A percentile compares a stretch with the other conserved stretches of the same genome.
These are phyloP conservation scores for Anthophora plumipes DNA, from an alignment of 2,888 invertebrate genomes.

Conservation along the genomic window DNA sequence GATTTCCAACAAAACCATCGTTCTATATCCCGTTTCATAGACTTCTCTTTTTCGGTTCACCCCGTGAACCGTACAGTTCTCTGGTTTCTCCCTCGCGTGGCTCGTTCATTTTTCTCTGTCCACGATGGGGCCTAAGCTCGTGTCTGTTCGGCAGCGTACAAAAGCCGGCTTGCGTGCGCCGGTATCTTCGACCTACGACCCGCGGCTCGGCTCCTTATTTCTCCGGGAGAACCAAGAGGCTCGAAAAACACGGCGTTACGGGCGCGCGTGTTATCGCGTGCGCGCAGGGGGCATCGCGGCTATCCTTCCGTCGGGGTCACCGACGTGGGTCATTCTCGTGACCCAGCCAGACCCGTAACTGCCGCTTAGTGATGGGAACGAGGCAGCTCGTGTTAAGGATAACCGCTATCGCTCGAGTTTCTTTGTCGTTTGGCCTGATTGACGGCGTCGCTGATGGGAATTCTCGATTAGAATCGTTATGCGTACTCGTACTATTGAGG, in stretches of 20 bases:
- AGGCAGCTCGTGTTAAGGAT: slow-evolving; percentile 11
- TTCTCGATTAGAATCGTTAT: background rate
- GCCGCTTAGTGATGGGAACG: slow-evolving; percentile 54
- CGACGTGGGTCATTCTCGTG: slow-evolving; percentile 67
- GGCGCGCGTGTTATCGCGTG: slow-evolving; percentile 80
- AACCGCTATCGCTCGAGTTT: background rate
- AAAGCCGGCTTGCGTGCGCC: slow-evolving; percentile 80
- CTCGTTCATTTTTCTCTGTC: slow-evolving; percentile 66
- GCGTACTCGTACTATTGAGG: background rate
- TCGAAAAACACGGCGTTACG: slow-evolving; percentile 79
- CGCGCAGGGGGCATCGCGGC: slow-evolving; percentile 83
- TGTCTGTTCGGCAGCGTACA: slow-evolving; percentile 71
- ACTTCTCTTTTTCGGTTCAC: slow-evolving; percentile 12
- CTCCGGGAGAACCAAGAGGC: slow-evolving; percentile 67
- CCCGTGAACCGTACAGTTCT: background rate
- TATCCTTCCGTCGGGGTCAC: slow-evolving; percentile 79
- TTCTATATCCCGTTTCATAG: slow-evolving; percentile 1
- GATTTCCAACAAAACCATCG: slow-evolving; percentile 10
- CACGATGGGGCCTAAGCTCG: slow-evolving; percentile 42
- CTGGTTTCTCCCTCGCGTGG: slow-evolving; percentile 39
- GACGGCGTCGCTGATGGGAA: background rate
- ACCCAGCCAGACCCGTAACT: slow-evolving; percentile 61
- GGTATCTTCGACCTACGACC: slow-evolving; percentile 78
- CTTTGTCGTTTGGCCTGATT: background rate
- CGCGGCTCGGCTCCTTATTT: slow-evolving; percentile 74